Percentiles rank a stretch among this genome's conserved stretches.
Conservation (phyloP, 1,140 invertebrate genomes). For the Scaptomyza montana region DNA sequence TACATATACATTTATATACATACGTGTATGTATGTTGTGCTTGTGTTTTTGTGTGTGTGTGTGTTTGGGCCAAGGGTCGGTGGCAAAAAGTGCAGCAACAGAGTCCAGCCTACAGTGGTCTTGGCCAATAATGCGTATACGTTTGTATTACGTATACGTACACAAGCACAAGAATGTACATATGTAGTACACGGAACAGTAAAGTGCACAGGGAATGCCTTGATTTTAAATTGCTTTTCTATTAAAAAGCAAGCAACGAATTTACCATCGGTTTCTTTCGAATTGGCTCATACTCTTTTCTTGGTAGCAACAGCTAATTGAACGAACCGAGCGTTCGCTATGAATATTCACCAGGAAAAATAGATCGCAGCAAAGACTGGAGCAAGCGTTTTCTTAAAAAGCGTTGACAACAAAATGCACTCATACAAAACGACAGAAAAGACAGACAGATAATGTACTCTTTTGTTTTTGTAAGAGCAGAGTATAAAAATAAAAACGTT, state of each 20-base stretch:
- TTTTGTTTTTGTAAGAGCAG: neutral
- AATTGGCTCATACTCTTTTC: neutral
- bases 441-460: neutral
- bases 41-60: neutral
- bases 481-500: neutral
- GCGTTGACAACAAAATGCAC: neutral
- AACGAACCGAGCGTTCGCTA: neutral
- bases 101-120: neutral
- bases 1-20: neutral
- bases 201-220: neutral
- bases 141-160: neutral
- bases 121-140: neutral
- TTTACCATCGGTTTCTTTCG: too few relatives aligned
- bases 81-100: slow-evolving; percentile 1
- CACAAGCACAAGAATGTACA: neutral
- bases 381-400: neutral
- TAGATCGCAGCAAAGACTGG: neutral
- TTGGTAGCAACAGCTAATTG: neutral
- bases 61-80: neutral
- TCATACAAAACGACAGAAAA: neutral
- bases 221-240: slow-evolving; percentile 4
- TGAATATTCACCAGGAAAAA: neutral
- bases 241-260: neutral
- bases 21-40: neutral
- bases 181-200: neutral